A percentile compares a stretch with the other conserved stretches of the same genome.
Evolutionary conservation across 2,888 invertebrate species (phyloP).

Genomic region (Zonitis immaculata): DNA sequence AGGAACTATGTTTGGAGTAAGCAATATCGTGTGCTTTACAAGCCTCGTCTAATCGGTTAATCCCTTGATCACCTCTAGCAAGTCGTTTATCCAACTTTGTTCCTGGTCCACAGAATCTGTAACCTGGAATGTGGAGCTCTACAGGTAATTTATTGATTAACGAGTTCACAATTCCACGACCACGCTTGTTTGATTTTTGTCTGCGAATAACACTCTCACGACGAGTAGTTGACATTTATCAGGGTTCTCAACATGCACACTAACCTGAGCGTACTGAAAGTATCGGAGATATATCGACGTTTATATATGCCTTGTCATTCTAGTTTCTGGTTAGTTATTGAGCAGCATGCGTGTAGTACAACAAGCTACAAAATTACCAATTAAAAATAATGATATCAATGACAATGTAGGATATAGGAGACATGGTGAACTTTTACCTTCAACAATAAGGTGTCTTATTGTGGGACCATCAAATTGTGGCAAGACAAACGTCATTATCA

Average conservation of each 20-base stretch:
- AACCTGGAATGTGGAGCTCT: conserved; percentile 29
- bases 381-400: neutral
- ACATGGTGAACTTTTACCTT: neutral
- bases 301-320: too few relatives aligned
- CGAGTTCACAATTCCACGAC: conserved; percentile 22
- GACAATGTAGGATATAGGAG: neutral
- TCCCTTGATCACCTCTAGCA: conserved; percentile 36
- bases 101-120: conserved; percentile 27
- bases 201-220: too few relatives aligned
- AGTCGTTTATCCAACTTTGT: conserved; percentile 31
- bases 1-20: conserved; percentile 24
- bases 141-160: conserved; percentile 27
- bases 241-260: neutral
- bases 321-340: neutral
- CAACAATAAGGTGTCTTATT: conserved; percentile 6
- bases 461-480: conserved; percentile 9
- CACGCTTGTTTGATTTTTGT: neutral
- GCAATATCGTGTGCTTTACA: conserved; percentile 40
- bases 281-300: too few relatives aligned
- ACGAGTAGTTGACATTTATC: neutral
- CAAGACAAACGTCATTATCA: conserved; percentile 5
- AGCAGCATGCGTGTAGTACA: neutral
- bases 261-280: too few relatives aligned
- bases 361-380: neutral
- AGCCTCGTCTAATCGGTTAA: conserved; percentile 36